Conservation (phyloP, 2,797 vertebrate genomes). For the Hydrophis major region DNA sequence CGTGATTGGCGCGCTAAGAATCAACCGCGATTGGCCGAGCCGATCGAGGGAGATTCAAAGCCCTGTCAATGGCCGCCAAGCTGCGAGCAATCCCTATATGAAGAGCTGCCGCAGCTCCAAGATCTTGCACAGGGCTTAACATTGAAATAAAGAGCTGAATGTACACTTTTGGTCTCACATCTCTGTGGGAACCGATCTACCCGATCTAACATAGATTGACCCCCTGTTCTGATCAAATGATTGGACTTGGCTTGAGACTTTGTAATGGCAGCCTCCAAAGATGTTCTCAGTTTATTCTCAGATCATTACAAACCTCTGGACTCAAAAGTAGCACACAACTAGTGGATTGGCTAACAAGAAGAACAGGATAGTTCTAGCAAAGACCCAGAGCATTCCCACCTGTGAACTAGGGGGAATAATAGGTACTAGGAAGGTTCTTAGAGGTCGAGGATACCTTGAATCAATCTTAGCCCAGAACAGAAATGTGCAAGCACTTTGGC, state of each 20-base stretch:
- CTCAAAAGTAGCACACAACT: neutral
- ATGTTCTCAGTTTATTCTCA: neutral
- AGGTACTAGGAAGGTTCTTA: neutral
- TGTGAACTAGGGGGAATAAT: neutral
- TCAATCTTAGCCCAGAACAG: neutral
- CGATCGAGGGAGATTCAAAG: too few relatives aligned
- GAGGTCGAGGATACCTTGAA: neutral
- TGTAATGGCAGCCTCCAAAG: neutral
- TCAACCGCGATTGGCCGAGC: too few relatives aligned
- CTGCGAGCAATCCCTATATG: too few relatives aligned
- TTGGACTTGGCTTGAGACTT: neutral
- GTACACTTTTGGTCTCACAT: too few relatives aligned
- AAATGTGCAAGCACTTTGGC: neutral
- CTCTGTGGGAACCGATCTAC: too few relatives aligned
- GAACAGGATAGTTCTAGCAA: neutral
- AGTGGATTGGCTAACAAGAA: neutral
- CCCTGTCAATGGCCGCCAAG: too few relatives aligned
- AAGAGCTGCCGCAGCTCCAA: too few relatives aligned
- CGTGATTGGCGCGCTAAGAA: too few relatives aligned
- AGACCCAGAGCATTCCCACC: neutral
- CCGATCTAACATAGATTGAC: neutral
- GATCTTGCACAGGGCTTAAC: too few relatives aligned
- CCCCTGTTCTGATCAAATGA: neutral
- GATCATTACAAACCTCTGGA: neutral
- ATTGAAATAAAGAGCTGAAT: too few relatives aligned